Percentiles rank a stretch among this genome's conserved stretches.
These are phyloP conservation scores for Mayetiola destructor DNA, from an alignment of 2,888 invertebrate species.

Conservation along the genomic window DNA sequence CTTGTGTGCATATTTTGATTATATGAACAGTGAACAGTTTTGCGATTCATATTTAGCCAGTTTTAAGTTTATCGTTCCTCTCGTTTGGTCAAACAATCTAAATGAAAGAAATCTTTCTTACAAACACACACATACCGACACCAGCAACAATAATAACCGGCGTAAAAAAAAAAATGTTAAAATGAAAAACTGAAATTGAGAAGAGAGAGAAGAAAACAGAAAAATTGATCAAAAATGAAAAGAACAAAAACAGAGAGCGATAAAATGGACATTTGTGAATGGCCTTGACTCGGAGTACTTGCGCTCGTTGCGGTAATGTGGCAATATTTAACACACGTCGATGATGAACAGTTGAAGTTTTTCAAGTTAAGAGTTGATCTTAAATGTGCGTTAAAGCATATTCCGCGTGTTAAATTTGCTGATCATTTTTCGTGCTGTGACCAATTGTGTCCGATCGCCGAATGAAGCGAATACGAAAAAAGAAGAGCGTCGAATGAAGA, in stretches of 20 bases:
- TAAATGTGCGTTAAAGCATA: background rate
- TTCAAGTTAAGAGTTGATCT: background rate
- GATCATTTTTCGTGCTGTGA: background rate
- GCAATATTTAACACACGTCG: constrained; percentile 2
- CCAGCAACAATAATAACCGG: background rate
- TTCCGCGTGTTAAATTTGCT: background rate
- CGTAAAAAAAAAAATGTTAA: background rate
- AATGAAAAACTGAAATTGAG: background rate
- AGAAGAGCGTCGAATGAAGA: background rate
- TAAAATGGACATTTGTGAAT: background rate
- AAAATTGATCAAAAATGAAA: background rate
- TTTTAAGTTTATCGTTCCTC: no score
- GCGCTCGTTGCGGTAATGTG: background rate
- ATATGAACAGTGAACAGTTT: no score
- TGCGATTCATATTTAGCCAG: no score
- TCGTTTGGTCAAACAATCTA: no score
- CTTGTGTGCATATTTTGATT: no score
- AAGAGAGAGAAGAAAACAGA: background rate
- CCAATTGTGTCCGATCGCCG: background rate
- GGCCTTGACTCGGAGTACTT: constrained; percentile 5
- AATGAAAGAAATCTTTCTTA: background rate
- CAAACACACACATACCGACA: background rate
- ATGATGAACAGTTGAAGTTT: background rate
- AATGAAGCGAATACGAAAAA: background rate
- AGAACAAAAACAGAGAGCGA: no score